Conservation (phyloP, 2,888 invertebrate species). For the Cheilosia grossa region DNA sequence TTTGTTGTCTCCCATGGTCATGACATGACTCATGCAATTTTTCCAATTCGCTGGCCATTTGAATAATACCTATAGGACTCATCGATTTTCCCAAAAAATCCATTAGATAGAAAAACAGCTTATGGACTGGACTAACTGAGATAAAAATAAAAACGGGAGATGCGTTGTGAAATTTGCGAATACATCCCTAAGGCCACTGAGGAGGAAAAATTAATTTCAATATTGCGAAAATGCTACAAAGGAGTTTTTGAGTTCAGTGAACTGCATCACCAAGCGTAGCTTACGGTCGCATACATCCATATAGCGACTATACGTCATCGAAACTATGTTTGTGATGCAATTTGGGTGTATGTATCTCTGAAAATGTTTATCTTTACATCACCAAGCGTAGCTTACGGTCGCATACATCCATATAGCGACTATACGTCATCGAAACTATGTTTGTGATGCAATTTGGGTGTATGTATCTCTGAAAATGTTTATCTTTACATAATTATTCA, state of each 20-base stretch:
- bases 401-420: too few relatives aligned
- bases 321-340: background rate
- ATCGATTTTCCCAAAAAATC: slow-evolving; percentile 15
- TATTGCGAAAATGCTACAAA: background rate
- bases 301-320: too few relatives aligned
- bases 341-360: background rate
- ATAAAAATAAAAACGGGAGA: too few relatives aligned
- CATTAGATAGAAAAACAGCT: background rate
- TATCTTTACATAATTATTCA: slow-evolving; percentile 20
- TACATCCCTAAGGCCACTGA: too few relatives aligned
- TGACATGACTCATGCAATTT: slow-evolving; percentile 32
- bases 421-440: too few relatives aligned
- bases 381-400: background rate
- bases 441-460: slow-evolving; percentile 1
- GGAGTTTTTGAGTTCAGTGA: background rate
- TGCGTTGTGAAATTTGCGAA: too few relatives aligned
- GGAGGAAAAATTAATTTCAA: too few relatives aligned
- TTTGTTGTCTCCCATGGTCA: background rate
- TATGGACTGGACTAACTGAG: background rate
- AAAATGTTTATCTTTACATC: slow-evolving; percentile 19
- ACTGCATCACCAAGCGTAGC: background rate
- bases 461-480: slow-evolving; percentile 2
- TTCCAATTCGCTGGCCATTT: slow-evolving; percentile 14
- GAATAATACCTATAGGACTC: background rate
- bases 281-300: background rate